These are phyloP conservation scores for Drosophila robusta DNA, from an alignment of 2,888 invertebrate species.

Conservation along the genomic window DNA sequence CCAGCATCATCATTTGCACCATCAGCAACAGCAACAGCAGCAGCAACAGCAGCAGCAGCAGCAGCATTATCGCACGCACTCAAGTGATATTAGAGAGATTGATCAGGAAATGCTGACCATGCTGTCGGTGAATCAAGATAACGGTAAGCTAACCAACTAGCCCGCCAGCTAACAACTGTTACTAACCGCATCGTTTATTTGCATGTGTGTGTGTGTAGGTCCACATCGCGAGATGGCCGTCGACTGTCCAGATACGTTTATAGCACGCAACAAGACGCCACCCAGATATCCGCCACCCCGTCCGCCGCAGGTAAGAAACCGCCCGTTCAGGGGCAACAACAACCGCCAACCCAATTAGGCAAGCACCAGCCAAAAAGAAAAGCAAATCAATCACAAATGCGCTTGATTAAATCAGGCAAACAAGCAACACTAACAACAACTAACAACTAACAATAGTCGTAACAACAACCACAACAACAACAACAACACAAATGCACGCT, in stretches of 20 bases:
- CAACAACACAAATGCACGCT: conserved; percentile 14
- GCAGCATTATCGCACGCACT: conserved; percentile 86
- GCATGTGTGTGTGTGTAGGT: conserved; percentile 85
- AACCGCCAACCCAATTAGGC: conserved; percentile 4
- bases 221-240: conserved; percentile 99
- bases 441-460: conserved; percentile 16
- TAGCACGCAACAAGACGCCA: conserved; percentile 95
- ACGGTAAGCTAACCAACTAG: conserved; percentile 85
- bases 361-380: background rate
- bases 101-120: conserved; percentile 92
- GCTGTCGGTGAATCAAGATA: conserved; percentile 88
- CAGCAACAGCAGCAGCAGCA: conserved; percentile 70
- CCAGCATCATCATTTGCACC: conserved; percentile 76
- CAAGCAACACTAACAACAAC: conserved; percentile 22
- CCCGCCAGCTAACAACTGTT: background rate
- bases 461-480: conserved; percentile 26
- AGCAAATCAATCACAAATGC: conserved; percentile 7
- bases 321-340: conserved; percentile 10
- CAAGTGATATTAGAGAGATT: conserved; percentile 84
- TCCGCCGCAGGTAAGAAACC: conserved; percentile 87
- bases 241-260: conserved; percentile 98
- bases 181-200: background rate
- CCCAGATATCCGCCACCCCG: conserved; percentile 95
- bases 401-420: conserved; percentile 6
- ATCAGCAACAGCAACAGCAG: conserved; percentile 56